phyloP scores from a whole-genome alignment of 2,113 vertebrate species.

The Myodes glareolus region DNA sequence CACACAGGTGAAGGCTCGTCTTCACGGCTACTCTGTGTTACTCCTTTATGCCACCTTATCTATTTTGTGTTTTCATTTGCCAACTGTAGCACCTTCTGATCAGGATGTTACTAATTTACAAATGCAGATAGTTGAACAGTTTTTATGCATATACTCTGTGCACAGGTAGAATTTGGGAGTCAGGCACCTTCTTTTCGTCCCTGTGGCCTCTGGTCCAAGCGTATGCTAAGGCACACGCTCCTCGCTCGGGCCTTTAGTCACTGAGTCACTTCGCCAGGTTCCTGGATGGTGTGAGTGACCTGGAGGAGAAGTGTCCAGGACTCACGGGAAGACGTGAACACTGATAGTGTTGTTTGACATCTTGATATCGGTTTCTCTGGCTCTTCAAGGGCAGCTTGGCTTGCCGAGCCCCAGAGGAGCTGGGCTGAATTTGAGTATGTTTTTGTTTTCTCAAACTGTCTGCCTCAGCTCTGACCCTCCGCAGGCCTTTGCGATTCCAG shows the following conservation, averaged over 20 bases:
- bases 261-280: not conserved
- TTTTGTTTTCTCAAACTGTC: conserved; percentile 77
- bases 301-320: not conserved
- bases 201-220: not conserved
- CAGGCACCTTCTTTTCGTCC: not conserved
- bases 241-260: not conserved
- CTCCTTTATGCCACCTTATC: not conserved
- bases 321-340: not conserved
- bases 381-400: conserved; percentile 69
- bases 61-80: not conserved
- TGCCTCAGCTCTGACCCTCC: conserved; percentile 69
- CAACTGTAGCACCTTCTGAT: not conserved
- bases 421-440: conserved; percentile 66
- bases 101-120: not conserved
- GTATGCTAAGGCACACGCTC: not conserved
- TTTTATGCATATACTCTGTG: not conserved
- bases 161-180: not conserved
- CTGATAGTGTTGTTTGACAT: conserved; percentile 49
- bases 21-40: not conserved
- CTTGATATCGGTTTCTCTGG: conserved; percentile 49
- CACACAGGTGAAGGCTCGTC: not conserved
- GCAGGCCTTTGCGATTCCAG: conserved; percentile 68
- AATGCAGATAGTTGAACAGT: not conserved
- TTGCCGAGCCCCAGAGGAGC: conserved; percentile 17
- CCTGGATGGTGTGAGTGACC: not conserved